Conservation (phyloP, 1,140 invertebrate species). For the Oryctes rhinoceros region DNA sequence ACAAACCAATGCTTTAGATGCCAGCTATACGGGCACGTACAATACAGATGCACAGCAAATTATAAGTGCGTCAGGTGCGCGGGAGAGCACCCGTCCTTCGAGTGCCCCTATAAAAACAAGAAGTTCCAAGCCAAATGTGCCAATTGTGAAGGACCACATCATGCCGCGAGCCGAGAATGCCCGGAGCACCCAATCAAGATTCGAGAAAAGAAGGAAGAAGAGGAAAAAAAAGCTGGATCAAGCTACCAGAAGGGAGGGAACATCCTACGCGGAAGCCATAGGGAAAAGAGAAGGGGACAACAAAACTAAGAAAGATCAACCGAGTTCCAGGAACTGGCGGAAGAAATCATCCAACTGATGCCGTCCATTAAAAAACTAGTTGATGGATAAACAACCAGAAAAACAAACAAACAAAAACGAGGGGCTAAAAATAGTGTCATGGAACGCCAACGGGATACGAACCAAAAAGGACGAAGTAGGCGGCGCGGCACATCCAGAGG, state of each 20-base stretch:
- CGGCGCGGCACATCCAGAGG: no score
- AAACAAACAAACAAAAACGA: no score
- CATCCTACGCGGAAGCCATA: not conserved
- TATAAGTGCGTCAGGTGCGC: not conserved
- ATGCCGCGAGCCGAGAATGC: not conserved
- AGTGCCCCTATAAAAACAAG: not conserved
- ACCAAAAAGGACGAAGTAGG: no score
- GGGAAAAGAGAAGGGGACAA: not conserved
- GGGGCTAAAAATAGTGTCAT: no score
- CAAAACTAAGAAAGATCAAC: not conserved
- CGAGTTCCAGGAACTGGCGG: not conserved
- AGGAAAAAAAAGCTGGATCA: not conserved
- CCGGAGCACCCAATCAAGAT: not conserved
- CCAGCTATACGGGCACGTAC: conserved; percentile 12
- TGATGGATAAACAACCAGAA: no score
- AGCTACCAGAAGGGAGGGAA: not conserved
- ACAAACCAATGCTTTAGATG: not conserved
- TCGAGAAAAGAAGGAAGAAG: not conserved
- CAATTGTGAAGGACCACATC: not conserved
- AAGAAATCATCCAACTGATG: not conserved
- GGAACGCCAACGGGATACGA: no score
- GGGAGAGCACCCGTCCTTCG: not conserved
- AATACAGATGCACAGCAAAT: no score
- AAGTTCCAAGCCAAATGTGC: not conserved
- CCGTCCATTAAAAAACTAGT: no score